Percentiles rank a stretch among this genome's conserved stretches.
Conservation (phyloP, 2,888 invertebrate genomes). For the Pristionchus mayeri region DNA sequence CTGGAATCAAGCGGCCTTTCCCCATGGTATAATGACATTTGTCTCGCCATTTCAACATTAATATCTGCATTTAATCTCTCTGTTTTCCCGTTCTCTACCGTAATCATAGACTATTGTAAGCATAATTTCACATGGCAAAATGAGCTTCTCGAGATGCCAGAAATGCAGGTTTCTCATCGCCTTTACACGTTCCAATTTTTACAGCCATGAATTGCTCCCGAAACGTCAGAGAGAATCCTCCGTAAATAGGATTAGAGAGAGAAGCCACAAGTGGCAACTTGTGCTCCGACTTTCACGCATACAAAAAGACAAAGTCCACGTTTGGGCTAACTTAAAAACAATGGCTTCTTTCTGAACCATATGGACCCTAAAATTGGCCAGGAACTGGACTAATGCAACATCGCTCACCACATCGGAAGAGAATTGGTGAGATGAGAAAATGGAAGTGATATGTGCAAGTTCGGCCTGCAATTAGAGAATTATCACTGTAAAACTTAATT, state of each 20-base stretch:
- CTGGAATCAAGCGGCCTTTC: background rate
- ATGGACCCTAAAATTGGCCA: background rate
- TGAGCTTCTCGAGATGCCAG: background rate
- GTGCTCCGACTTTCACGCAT: background rate
- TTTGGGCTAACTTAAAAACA: background rate
- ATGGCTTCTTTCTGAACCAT: background rate
- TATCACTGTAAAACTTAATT: too few species aligned
- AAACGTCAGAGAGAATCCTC: background rate
- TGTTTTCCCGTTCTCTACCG: background rate
- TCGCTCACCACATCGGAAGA: slow-evolving; percentile 40
- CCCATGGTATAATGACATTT: background rate
- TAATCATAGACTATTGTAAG: background rate
- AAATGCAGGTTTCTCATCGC: background rate
- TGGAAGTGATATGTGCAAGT: slow-evolving; percentile 46
- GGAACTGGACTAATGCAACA: too few species aligned
- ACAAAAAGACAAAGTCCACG: background rate
- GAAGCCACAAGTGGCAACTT: background rate
- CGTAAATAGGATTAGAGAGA: slow-evolving; percentile 10
- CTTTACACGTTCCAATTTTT: background rate
- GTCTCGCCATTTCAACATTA: too few species aligned
- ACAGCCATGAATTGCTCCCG: background rate
- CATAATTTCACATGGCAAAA: background rate
- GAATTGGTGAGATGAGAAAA: slow-evolving; percentile 50
- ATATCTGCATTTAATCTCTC: too few species aligned
- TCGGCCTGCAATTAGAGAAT: slow-evolving; percentile 37